These are phyloP conservation scores for Onchidella celtica DNA, from an alignment of 2,888 invertebrate species.

Conservation along the genomic window DNA sequence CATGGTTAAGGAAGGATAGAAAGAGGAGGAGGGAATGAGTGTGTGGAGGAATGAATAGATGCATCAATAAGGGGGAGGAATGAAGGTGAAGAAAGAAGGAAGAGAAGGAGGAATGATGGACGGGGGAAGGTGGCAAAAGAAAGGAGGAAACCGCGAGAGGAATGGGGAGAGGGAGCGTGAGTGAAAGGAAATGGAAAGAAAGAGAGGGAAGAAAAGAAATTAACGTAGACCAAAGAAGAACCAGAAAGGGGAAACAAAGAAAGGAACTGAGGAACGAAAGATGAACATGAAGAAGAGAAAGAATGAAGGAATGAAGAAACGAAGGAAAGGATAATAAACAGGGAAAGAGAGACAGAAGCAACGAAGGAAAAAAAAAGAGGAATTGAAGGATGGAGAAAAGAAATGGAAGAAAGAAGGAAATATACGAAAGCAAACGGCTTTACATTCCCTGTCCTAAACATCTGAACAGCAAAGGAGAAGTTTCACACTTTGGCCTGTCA, in stretches of 20 bases:
- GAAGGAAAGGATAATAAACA: neutral
- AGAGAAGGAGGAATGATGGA: neutral
- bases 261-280: neutral
- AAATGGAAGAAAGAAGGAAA: constrained; percentile 7
- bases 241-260: neutral
- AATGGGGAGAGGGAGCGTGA: neutral
- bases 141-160: neutral
- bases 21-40: neutral
- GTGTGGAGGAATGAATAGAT: neutral
- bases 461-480: no score
- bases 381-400: constrained; percentile 5
- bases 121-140: neutral
- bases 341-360: neutral
- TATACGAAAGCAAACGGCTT: no score
- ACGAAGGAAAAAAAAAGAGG: neutral
- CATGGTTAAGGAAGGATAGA: neutral
- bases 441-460: no score
- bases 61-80: neutral
- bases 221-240: neutral
- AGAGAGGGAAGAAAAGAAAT: constrained; percentile 1
- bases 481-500: no score
- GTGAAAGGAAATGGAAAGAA: neutral
- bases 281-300: neutral
- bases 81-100: neutral
- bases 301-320: neutral